phyloP scores from a whole-genome alignment of 53 echinoderm and acorn worm genomes.

The Paelopatides confundens region DNA sequence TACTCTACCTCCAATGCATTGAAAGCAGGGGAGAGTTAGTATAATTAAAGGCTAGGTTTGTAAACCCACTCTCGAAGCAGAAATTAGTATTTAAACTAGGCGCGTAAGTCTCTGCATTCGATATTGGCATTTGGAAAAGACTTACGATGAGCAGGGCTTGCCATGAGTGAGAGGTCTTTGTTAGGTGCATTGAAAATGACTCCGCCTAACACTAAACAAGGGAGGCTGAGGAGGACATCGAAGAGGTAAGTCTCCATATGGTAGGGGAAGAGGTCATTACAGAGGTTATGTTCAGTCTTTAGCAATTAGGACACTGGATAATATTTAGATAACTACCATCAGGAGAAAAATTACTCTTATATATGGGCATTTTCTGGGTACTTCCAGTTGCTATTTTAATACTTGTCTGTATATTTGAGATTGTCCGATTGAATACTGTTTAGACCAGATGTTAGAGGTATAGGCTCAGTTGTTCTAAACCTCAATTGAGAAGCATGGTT shows the following conservation, averaged over 20 bases:
- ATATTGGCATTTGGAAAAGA: conserved; percentile 14
- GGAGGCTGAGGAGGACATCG: neutral
- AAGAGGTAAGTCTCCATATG: conserved; percentile 33
- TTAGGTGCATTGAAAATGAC: conserved; percentile 5
- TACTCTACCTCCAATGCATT: neutral
- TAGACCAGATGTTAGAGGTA: too few relatives aligned
- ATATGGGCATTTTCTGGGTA: too few relatives aligned
- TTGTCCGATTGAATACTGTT: too few relatives aligned
- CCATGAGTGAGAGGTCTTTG: conserved; percentile 2
- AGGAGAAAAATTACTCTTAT: too few relatives aligned
- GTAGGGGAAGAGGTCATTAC: neutral
- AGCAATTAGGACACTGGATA: too few relatives aligned
- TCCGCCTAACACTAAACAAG: neutral
- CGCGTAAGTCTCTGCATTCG: conserved; percentile 31
- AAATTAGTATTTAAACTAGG: conserved; percentile 45
- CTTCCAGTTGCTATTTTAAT: too few relatives aligned
- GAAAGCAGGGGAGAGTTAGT: neutral
- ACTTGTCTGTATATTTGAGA: too few relatives aligned
- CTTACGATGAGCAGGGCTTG: neutral
- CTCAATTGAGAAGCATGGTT: too few relatives aligned
- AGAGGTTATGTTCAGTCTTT: too few relatives aligned
- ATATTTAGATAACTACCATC: too few relatives aligned
- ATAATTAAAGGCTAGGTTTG: conserved; percentile 18
- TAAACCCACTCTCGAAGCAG: neutral
- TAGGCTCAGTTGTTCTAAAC: too few relatives aligned